Percentiles rank a stretch among this genome's conserved stretches.
phyloP scores from a whole-genome alignment of 2,113 vertebrate species.

The Neolamprologus toae region DNA sequence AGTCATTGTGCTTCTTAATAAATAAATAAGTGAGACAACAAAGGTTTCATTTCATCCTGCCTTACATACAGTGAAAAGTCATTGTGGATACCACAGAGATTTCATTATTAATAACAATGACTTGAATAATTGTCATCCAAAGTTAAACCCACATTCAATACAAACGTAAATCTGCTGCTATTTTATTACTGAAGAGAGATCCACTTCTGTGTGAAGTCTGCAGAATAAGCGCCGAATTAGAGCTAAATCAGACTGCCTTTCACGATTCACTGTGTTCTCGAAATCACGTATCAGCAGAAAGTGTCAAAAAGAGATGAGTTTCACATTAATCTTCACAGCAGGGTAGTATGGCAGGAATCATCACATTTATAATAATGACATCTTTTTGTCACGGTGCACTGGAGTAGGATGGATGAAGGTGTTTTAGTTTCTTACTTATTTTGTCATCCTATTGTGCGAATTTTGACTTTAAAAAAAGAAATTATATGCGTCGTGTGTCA shows the following conservation, averaged over 20 bases:
- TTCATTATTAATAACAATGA: background rate
- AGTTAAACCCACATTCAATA: background rate
- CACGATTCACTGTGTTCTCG: background rate
- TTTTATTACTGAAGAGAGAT: background rate
- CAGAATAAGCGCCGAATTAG: background rate
- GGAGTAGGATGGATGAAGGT: background rate
- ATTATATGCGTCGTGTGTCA: no score
- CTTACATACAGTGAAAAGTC: background rate
- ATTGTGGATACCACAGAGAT: background rate
- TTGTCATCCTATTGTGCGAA: background rate
- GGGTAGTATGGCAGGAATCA: background rate
- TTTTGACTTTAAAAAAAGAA: background rate
- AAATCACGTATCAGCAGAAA: background rate
- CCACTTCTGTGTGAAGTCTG: background rate
- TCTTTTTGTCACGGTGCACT: background rate
- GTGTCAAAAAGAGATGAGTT: background rate
- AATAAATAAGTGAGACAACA: background rate
- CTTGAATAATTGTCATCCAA: background rate
- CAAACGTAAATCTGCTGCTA: background rate
- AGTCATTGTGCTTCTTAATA: background rate
- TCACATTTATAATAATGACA: background rate
- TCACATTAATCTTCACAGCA: background rate
- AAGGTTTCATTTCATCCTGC: background rate
- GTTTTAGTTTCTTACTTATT: background rate
- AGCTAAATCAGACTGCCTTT: background rate